Conservation (phyloP, 2,888 invertebrate genomes). For the Sipha maydis region DNA sequence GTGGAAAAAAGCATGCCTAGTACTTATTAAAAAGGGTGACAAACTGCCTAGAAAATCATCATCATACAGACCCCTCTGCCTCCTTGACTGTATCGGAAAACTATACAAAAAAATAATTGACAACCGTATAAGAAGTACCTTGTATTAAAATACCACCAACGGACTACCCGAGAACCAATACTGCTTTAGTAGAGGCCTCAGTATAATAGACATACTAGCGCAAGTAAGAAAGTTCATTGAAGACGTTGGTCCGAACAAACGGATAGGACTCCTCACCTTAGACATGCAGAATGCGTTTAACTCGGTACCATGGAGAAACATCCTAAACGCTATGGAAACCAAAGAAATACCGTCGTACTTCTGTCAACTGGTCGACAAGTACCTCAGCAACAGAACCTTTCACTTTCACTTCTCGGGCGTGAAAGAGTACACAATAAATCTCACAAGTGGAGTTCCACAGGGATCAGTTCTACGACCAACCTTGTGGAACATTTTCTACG, state of each 20-base stretch:
- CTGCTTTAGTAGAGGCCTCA: neutral
- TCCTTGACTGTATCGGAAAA: neutral
- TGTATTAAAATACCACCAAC: neutral
- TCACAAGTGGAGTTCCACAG: neutral
- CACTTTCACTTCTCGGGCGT: no score
- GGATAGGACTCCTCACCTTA: no score
- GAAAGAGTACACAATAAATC: neutral
- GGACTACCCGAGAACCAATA: neutral
- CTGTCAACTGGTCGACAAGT: no score
- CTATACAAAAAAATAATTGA: neutral
- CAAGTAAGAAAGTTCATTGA: no score
- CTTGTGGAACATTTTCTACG: no score
- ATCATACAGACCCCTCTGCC: neutral
- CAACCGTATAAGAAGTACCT: neutral
- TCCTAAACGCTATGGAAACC: no score
- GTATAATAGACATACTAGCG: neutral
- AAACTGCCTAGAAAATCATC: neutral
- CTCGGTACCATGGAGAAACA: no score
- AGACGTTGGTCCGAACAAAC: no score
- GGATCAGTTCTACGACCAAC: neutral
- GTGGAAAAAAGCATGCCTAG: constrained; percentile 1
- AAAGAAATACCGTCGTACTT: neutral
- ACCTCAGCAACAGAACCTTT: no score
- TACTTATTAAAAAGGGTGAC: neutral
- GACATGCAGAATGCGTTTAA: no score